Percentiles rank a stretch among this genome's conserved stretches.
These are phyloP conservation scores for Tridacna crocea DNA, from an alignment of 2,888 invertebrate genomes.

Conservation along the genomic window DNA sequence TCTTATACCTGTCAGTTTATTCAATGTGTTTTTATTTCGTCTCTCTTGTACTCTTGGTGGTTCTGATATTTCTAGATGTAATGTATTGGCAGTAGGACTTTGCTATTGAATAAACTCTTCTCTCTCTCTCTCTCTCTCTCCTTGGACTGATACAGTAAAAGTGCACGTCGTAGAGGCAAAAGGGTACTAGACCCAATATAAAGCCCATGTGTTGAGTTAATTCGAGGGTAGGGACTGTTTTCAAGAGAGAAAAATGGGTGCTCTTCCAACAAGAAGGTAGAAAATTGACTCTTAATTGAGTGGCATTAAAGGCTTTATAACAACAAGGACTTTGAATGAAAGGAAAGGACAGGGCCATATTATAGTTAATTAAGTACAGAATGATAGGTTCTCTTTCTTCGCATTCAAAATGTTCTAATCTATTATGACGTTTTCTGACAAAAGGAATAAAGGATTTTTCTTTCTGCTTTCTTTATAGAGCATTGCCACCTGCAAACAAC, in stretches of 20 bases:
- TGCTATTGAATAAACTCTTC: no score
- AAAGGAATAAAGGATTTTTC: background rate
- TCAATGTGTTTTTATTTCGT: no score
- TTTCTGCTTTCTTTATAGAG: background rate
- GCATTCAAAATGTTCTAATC: constrained; percentile 6
- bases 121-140: no score
- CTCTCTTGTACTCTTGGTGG: no score
- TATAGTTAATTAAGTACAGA: constrained; percentile 19
- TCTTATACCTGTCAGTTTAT: no score
- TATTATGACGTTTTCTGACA: constrained; percentile 11
- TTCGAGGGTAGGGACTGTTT: background rate
- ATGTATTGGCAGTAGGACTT: no score
- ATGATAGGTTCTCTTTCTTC: constrained; percentile 5
- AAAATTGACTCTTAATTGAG: constrained; percentile 31
- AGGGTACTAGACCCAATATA: no score
- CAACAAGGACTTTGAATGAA: constrained; percentile 28
- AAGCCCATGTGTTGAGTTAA: constrained; percentile 2
- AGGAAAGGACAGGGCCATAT: constrained; percentile 21
- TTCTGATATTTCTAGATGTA: no score
- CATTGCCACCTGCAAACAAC: no score
- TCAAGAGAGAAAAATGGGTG: constrained; percentile 3
- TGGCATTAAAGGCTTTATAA: constrained; percentile 31
- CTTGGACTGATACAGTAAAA: no score
- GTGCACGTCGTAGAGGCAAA: no score
- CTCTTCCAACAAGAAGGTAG: background rate